phyloP scores from a whole-genome alignment of 2,113 vertebrate genomes.

The Gracilinanus agilis region DNA sequence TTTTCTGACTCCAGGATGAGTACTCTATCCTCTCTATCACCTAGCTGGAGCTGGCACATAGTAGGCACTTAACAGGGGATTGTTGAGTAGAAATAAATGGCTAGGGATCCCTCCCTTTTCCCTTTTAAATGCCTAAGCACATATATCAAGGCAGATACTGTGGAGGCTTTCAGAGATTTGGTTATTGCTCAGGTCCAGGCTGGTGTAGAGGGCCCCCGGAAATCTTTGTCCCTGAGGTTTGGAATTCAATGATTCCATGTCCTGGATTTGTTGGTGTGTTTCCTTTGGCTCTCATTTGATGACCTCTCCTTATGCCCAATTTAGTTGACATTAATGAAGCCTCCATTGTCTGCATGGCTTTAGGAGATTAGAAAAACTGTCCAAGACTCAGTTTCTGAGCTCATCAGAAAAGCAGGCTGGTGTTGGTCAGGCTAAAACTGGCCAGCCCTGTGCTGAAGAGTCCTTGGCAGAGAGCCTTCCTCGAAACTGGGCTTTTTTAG shows the following conservation, averaged over 20 bases:
- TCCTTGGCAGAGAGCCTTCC: not conserved
- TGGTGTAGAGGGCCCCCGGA: not conserved
- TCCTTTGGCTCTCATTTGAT: not conserved
- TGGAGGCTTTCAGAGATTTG: not conserved
- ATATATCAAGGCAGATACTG: not conserved
- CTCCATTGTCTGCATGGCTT: not conserved
- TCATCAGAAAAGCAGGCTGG: constrained; percentile 19
- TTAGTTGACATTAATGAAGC: not conserved
- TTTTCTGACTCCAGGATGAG: no score
- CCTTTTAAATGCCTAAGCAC: not conserved
- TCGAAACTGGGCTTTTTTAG: not conserved
- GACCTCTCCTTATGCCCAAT: not conserved
- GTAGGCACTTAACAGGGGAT: not conserved
- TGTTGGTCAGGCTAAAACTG: not conserved
- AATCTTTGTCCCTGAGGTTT: not conserved
- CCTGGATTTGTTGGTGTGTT: not conserved
- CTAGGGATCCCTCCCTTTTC: not conserved
- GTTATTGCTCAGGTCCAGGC: not conserved
- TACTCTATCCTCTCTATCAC: no score
- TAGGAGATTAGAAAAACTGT: not conserved
- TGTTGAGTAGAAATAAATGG: not conserved
- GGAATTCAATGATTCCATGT: not conserved
- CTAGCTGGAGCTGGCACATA: not conserved
- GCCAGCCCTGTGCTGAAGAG: not conserved
- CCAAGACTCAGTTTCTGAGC: not conserved